Evolutionary conservation across 2,888 invertebrate genomes (phyloP), one percentile per base, ranked within the genome.

Genomic region (Lasioglossum zephyrum): DNA sequence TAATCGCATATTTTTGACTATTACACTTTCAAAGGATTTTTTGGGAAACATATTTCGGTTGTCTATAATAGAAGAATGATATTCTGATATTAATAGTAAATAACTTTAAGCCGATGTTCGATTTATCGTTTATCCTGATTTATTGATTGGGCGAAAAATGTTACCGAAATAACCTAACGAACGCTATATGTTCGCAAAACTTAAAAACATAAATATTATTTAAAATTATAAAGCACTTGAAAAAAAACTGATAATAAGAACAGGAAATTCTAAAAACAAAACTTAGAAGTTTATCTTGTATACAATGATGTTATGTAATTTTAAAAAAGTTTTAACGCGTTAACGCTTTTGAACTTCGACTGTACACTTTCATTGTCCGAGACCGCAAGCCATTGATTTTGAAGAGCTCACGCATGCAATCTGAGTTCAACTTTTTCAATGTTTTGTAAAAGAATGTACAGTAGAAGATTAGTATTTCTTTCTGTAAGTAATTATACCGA

Each of bases 81-180:
- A 87, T 80, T 85, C 77, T 88, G 81, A 82, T 88, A 86, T 85
- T 87, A 87, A 90, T 85, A 89, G 90, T 90, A 90, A 86, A 90
- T 90, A 89, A 85, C 79, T 86, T 83, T 77, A 82, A 87, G 44
- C 79, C 84, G 79, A 81, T 79, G 81, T 86, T 87, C 73, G 86
- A 79, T 85, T 84, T 84, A 80, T 87, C 82, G 75, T 77, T 69
- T 87, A 44, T 87, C 73, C 41, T 77, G 80, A 66, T 89, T 86
- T 81, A 79, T 89, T 86, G 72, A 87, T 88, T 79, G 63, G 60
- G 60, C 80, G n/a, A 53, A 84, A 63, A 82, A 80, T 73, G 74
- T 82, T 83, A 82, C 66, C 26, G 53, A 69, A 66, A 69, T 18
- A 84, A 85, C 79, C 70, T 53, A 81, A n/a, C 66, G 72, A 44